Evolutionary conservation across 2,888 invertebrate species (phyloP).

Genomic region (Drosophila fungiperda): DNA sequence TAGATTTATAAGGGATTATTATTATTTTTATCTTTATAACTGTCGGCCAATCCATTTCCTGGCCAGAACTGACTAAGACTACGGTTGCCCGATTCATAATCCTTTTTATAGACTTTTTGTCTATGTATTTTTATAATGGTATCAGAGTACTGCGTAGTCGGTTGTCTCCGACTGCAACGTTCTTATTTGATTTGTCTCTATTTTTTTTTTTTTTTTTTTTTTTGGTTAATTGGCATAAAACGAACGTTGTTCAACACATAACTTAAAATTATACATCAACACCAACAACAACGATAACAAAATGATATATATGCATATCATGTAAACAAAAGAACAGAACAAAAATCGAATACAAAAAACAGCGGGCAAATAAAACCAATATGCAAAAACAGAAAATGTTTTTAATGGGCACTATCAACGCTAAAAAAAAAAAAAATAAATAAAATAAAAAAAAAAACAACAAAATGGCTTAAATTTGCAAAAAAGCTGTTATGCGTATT

Average conservation of each 20-base stretch:
- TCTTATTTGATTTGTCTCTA: background rate
- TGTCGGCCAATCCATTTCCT: background rate
- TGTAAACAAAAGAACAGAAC: slow-evolving; percentile 1
- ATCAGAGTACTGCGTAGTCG: background rate
- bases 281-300: slow-evolving; percentile 37
- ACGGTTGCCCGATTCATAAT: background rate
- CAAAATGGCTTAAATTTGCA: background rate
- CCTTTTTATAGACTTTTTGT: background rate
- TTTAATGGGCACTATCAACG: slow-evolving; percentile 16
- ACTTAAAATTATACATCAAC: slow-evolving; percentile 34
- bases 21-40: background rate
- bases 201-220: background rate
- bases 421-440: too few species aligned
- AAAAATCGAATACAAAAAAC: slow-evolving; percentile 13
- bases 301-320: slow-evolving; percentile 21
- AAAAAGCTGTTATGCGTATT: slow-evolving; percentile 5
- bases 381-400: slow-evolving; percentile 2
- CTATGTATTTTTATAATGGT: background rate
- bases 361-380: slow-evolving; percentile 36
- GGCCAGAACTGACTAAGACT: background rate
- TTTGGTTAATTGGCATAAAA: background rate
- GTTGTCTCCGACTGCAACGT: background rate
- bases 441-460: too few species aligned
- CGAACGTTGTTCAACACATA: slow-evolving; percentile 16
- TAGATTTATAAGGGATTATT: background rate